phyloP scores from a whole-genome alignment of 92 coral and sea anemone species.

The Pocillopora grandis region DNA sequence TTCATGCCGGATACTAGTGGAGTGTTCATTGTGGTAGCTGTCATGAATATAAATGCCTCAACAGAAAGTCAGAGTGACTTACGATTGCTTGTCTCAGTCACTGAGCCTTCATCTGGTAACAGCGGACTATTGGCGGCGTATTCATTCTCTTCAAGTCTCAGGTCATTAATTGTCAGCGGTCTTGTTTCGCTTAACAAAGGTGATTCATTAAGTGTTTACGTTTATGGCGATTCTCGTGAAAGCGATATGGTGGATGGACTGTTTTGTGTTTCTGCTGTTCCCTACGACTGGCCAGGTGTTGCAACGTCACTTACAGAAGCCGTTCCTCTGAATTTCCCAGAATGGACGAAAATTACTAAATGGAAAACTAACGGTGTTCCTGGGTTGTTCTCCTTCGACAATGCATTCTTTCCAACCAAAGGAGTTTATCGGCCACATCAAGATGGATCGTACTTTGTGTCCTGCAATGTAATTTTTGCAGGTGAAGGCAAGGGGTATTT shows the following conservation, averaged over 20 bases:
- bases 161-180: slow-evolving; percentile 36
- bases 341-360: slow-evolving; percentile 40
- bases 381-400: slow-evolving; percentile 60
- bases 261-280: slow-evolving; percentile 40
- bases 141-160: slow-evolving; percentile 17
- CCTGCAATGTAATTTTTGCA: slow-evolving; percentile 43
- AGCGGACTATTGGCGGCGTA: slow-evolving; percentile 31
- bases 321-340: slow-evolving; percentile 7
- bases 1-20: slow-evolving; percentile 36
- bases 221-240: background rate
- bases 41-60: slow-evolving; percentile 21
- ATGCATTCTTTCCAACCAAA: slow-evolving; percentile 40
- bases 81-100: slow-evolving; percentile 31
- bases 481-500: slow-evolving; percentile 38
- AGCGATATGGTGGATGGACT: slow-evolving; percentile 16
- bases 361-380: slow-evolving; percentile 43
- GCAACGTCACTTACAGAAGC: slow-evolving; percentile 37
- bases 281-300: slow-evolving; percentile 71
- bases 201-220: slow-evolving; percentile 24
- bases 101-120: slow-evolving; percentile 14
- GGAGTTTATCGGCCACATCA: slow-evolving; percentile 40
- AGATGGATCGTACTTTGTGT: slow-evolving; percentile 56
- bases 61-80: background rate
- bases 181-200: slow-evolving; percentile 38
- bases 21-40: slow-evolving; percentile 34